Evolutionary conservation across 2,797 vertebrate genomes (phyloP).

Genomic region (Pseudotriccus pelzelni): DNA sequence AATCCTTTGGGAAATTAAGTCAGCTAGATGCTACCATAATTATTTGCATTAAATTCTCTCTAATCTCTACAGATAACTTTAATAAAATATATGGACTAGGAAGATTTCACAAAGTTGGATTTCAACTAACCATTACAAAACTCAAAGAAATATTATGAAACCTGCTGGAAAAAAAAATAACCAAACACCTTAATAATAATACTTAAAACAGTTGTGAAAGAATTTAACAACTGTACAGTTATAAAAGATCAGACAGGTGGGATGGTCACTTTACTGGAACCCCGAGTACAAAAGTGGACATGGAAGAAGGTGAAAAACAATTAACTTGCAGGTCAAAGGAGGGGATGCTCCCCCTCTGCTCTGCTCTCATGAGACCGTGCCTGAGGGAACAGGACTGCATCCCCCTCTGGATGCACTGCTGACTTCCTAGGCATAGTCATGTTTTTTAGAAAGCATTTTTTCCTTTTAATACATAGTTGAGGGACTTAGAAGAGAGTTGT

Average conservation of each 20-base stretch:
- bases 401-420: neutral
- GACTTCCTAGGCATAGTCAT: neutral
- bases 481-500: neutral
- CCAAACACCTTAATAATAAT: neutral
- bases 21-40: neutral
- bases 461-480: neutral
- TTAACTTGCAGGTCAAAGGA: neutral
- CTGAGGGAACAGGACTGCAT: neutral
- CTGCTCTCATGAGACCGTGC: neutral
- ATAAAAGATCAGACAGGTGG: neutral
- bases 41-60: slow-evolving; percentile 1
- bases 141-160: neutral
- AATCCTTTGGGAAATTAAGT: slow-evolving; percentile 41
- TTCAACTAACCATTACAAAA: neutral
- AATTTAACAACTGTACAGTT: neutral
- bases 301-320: neutral
- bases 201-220: neutral
- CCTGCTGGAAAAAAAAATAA: neutral
- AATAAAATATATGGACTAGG: neutral
- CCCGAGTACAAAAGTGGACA: neutral
- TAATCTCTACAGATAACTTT: neutral
- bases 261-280: neutral
- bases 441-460: neutral
- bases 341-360: neutral
- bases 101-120: neutral